Evolutionary conservation across 2,113 vertebrate species (phyloP).

Genomic region (Scalopus aquaticus): DNA sequence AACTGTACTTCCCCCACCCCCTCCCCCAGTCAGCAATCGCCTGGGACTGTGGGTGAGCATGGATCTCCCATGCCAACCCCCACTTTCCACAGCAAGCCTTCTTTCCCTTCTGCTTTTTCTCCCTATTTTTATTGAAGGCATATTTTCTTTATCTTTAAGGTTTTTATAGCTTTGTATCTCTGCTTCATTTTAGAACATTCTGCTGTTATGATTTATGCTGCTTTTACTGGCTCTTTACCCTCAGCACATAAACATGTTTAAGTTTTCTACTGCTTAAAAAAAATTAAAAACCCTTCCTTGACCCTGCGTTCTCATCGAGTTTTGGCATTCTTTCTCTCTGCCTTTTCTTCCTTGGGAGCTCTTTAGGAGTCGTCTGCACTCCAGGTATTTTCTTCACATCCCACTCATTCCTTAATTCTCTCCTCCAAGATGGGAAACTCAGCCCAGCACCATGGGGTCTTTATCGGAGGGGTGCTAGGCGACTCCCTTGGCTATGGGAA

Average conservation of each 20-base stretch:
- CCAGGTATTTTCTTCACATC: not conserved
- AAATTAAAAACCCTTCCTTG: slow-evolving; percentile 56
- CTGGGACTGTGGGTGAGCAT: not conserved
- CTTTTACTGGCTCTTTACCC: slow-evolving; percentile 71
- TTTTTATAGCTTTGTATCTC: slow-evolving; percentile 59
- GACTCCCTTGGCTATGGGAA: not conserved
- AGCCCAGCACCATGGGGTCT: not conserved
- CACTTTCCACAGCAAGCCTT: not conserved
- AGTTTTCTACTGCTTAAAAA: slow-evolving; percentile 63
- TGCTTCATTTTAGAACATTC: slow-evolving; percentile 44
- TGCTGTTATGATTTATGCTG: slow-evolving; percentile 68
- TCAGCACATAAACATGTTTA: slow-evolving; percentile 70
- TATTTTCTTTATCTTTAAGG: slow-evolving; percentile 69
- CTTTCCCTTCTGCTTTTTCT: slow-evolving; percentile 27
- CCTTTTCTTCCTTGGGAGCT: not conserved
- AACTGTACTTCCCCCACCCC: not conserved
- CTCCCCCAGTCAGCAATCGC: not conserved
- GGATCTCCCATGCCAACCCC: not conserved
- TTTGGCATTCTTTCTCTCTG: not conserved
- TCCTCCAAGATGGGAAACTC: not conserved
- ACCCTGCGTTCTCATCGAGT: slow-evolving; percentile 14
- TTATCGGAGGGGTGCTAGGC: not conserved
- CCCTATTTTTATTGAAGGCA: slow-evolving; percentile 52
- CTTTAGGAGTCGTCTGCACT: not conserved
- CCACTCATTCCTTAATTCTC: not conserved